phyloP scores from a whole-genome alignment of 2,113 vertebrate species.

The Hydrochoerus hydrochaeris region DNA sequence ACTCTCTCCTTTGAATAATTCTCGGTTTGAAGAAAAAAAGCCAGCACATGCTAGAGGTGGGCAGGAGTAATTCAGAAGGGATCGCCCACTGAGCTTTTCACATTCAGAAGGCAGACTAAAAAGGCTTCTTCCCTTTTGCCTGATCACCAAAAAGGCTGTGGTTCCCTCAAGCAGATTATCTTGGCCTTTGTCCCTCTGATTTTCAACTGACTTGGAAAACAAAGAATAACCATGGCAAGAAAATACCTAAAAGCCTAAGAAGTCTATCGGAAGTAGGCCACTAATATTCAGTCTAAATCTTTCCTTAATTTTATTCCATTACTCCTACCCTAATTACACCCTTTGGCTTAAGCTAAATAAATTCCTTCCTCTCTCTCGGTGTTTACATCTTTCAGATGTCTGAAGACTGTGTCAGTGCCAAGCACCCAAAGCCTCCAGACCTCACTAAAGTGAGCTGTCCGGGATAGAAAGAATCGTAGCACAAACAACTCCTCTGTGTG shows the following conservation, averaged over 20 bases:
- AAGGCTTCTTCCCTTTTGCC: not conserved
- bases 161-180: constrained; percentile 43
- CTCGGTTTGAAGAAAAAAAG: constrained; percentile 21
- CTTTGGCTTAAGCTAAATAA: constrained; percentile 56
- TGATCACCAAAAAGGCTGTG: not conserved
- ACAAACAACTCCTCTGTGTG: not conserved
- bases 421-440: constrained; percentile 47
- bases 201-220: constrained; percentile 59
- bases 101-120: not conserved
- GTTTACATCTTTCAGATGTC: constrained; percentile 62
- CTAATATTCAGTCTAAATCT: constrained; percentile 56
- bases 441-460: not conserved
- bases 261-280: constrained; percentile 35
- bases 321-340: constrained; percentile 62
- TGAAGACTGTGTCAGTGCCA: constrained; percentile 38
- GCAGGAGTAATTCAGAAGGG: constrained; percentile 6
- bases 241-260: constrained; percentile 45
- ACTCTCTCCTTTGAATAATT: constrained; percentile 1
- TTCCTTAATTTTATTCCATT: constrained; percentile 62
- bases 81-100: not conserved
- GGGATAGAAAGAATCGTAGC: not conserved
- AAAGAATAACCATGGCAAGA: constrained; percentile 26
- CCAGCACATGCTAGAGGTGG: not conserved
- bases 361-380: constrained; percentile 55
- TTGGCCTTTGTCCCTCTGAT: constrained; percentile 44